Evolutionary conservation across 2,888 invertebrate genomes (phyloP), one percentile per base, ranked within the genome.

Genomic region (Cartodere bifasciata): DNA sequence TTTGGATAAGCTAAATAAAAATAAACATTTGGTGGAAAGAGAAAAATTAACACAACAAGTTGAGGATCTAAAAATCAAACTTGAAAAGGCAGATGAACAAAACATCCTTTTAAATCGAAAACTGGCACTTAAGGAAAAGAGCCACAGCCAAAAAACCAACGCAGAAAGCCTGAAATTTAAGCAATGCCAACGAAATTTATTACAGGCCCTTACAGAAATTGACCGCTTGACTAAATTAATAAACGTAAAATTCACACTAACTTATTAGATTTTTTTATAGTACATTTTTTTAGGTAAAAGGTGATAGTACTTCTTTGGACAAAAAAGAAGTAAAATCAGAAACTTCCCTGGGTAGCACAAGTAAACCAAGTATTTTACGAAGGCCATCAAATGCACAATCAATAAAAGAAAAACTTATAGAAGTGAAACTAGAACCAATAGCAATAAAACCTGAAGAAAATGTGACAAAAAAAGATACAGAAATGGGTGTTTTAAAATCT

Each of bases 81-180:
- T 68, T 11, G 63, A 67, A 4, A 70, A 70, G 32, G 69, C 70
- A 35, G 78, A 79, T 39, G 69, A 66, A 22, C 73, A 77, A 34
- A 69, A 77, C 35, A 69, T 63, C 36, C 64, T 69, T 40, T 62
- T 85, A 38, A 75, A 80, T 34, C 68, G 82, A 23, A 76, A 76
- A 45, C 57, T 82, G 9, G 66, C 72, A 34, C 58, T 86, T 17
- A 84, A 85, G 53, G 67, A 68, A 2, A 86, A 85, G 62, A 80
- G 75, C 51, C 71, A 72, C 42, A 75, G 70, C 34, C 76, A 80
- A 42, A 78, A 81, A 49, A 53, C 84, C 10, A 71, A 75, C 38
- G 53, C 56, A 1, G 85, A 85, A 55, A 69, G 75, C 30, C 64
- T 65, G 30, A 81, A 78, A 43, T 73, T 76, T 37, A 81, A 75